Percentiles rank a stretch among this genome's conserved stretches.
Conservation (phyloP, 2,797 vertebrate species). For the Pachyuromys duprasi region DNA sequence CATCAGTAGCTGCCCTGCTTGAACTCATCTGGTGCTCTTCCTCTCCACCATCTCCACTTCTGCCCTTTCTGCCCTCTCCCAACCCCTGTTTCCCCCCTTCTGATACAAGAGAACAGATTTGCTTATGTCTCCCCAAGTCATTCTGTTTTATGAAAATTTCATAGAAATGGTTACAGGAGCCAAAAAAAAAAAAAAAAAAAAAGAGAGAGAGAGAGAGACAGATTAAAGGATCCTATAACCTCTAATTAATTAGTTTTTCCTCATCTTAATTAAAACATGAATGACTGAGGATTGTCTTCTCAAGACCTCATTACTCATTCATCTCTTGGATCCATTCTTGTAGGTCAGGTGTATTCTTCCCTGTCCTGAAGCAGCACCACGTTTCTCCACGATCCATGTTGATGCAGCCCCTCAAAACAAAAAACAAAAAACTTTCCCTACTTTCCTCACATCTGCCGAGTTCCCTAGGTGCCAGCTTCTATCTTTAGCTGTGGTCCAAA, state of each 20-base stretch:
- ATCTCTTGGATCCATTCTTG: not conserved
- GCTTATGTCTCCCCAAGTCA: not conserved
- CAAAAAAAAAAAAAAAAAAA: not conserved
- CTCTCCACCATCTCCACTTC: not conserved
- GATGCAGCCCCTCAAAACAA: not conserved
- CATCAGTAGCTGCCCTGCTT: not conserved
- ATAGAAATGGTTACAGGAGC: conserved; percentile 8
- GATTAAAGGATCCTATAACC: not conserved
- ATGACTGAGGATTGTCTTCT: not conserved
- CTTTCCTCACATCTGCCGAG: not conserved
- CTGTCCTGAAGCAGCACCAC: not conserved
- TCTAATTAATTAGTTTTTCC: conserved; percentile 46
- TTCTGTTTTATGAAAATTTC: not conserved
- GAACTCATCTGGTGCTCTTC: not conserved
- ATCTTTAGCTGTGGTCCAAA: not conserved
- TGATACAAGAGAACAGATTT: not conserved
- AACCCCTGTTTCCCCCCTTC: not conserved
- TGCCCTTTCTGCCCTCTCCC: not conserved
- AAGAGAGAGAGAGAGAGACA: no score
- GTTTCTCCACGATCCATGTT: not conserved
- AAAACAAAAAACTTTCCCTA: not conserved
- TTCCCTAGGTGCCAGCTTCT: not conserved
- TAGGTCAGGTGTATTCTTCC: not conserved
- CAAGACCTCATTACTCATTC: not conserved
- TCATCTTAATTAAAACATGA: conserved; percentile 28